These are phyloP conservation scores for Drosophila rhopaloa DNA, from an alignment of 1,140 invertebrate genomes.

Conservation along the genomic window DNA sequence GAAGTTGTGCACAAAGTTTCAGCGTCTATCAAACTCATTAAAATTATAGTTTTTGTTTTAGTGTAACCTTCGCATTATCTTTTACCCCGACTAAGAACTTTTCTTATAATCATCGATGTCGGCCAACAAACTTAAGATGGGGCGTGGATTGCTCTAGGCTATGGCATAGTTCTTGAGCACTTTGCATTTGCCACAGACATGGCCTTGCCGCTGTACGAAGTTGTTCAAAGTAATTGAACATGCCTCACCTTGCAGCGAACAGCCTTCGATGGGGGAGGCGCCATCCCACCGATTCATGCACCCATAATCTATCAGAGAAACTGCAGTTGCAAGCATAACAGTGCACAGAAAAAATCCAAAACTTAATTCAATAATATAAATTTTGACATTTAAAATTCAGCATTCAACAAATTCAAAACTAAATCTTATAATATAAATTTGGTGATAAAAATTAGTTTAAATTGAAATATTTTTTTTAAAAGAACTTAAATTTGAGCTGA, in stretches of 20 bases:
- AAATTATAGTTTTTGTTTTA: conserved; percentile 8
- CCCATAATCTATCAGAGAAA: conserved; percentile 43
- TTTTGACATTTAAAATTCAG: too few relatives aligned
- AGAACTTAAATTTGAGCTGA: too few relatives aligned
- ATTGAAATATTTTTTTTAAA: too few relatives aligned
- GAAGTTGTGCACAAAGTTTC: conserved; percentile 1
- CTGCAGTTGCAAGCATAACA: background rate
- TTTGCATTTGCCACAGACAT: conserved; percentile 51
- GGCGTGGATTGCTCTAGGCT: conserved; percentile 30
- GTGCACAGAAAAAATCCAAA: background rate
- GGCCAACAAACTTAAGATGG: conserved; percentile 34
- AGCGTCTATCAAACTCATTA: conserved; percentile 13
- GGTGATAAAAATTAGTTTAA: too few relatives aligned
- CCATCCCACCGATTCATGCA: background rate
- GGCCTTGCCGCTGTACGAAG: conserved; percentile 50
- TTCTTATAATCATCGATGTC: conserved; percentile 44
- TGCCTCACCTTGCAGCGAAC: conserved; percentile 34
- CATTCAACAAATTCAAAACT: background rate
- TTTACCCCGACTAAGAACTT: conserved; percentile 15
- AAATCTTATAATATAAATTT: background rate
- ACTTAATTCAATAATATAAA: too few relatives aligned
- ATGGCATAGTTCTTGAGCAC: conserved; percentile 42
- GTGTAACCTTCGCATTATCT: conserved; percentile 40
- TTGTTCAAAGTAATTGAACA: conserved; percentile 55
- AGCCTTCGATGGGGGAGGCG: conserved; percentile 15